Conservation (phyloP, 2,888 invertebrate species). For the Tubulanus polymorphus region DNA sequence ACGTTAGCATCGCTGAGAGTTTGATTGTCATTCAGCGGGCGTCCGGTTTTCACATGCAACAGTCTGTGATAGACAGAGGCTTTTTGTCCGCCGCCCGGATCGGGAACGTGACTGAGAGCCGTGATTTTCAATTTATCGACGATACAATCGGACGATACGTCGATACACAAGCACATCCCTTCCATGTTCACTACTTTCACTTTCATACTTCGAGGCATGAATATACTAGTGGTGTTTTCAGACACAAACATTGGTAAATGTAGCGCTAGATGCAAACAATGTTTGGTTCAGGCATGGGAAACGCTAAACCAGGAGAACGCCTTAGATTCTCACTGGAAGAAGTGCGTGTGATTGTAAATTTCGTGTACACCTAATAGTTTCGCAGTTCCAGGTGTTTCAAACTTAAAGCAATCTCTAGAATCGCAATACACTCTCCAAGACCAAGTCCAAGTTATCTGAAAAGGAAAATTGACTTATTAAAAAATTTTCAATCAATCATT, state of each 20-base stretch:
- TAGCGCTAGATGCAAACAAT: too few relatives aligned
- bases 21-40: slow-evolving; percentile 48
- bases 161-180: slow-evolving; percentile 43
- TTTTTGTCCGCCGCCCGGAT: slow-evolving; percentile 38
- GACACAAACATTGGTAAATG: slow-evolving; percentile 55
- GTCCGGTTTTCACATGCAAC: slow-evolving; percentile 47
- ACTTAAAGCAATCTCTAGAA: too few relatives aligned
- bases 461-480: too few relatives aligned
- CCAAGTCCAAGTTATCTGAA: too few relatives aligned
- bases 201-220: slow-evolving; percentile 43
- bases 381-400: too few relatives aligned
- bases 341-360: too few relatives aligned
- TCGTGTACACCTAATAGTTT: too few relatives aligned
- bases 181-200: slow-evolving; percentile 49
- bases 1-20: slow-evolving; percentile 48
- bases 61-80: slow-evolving; percentile 51
- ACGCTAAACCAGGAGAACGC: too few relatives aligned
- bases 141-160: slow-evolving; percentile 44
- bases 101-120: slow-evolving; percentile 50
- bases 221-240: slow-evolving; percentile 45
- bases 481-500: too few relatives aligned
- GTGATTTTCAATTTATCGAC: slow-evolving; percentile 52
- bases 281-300: too few relatives aligned
- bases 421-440: too few relatives aligned
- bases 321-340: too few relatives aligned